A percentile compares a stretch with the other conserved stretches of the same genome.
Evolutionary conservation across 1,140 invertebrate genomes (phyloP).

Genomic region (Onthophagus taurus): DNA sequence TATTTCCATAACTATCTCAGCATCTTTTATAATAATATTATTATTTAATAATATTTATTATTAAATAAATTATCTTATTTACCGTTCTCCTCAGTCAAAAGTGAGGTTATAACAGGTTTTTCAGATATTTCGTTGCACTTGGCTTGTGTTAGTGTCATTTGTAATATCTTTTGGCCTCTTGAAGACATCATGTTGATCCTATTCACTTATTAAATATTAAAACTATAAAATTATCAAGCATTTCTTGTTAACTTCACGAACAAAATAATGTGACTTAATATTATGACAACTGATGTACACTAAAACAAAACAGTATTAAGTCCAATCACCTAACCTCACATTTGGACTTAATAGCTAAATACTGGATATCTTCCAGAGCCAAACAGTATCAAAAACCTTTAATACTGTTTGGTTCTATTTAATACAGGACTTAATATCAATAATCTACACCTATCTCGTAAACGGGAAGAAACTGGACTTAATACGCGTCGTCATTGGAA

Average conservation of each 20-base stretch:
- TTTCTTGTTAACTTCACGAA: slow-evolving; percentile 14
- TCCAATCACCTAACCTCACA: too few relatives aligned
- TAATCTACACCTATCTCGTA: too few relatives aligned
- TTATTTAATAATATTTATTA: slow-evolving; percentile 12
- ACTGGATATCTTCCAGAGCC: too few relatives aligned
- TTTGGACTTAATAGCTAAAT: too few relatives aligned
- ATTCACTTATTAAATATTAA: slow-evolving; percentile 15
- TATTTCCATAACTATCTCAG: slow-evolving; percentile 10
- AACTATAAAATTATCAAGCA: slow-evolving; percentile 13
- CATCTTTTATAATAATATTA: slow-evolving; percentile 12
- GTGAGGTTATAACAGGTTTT: slow-evolving; percentile 15
- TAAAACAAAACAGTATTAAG: too few relatives aligned
- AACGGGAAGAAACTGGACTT: too few relatives aligned
- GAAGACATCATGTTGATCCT: slow-evolving; percentile 9
- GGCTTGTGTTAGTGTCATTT: slow-evolving; percentile 8
- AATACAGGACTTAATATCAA: too few relatives aligned
- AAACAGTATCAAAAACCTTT: too few relatives aligned
- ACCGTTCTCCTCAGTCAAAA: slow-evolving; percentile 12
- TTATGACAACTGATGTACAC: slow-evolving; percentile 14
- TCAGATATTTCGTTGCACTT: slow-evolving; percentile 14
- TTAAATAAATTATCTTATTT: slow-evolving; percentile 14
- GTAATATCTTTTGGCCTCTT: slow-evolving; percentile 11
- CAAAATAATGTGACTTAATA: slow-evolving; percentile 14
- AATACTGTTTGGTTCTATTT: too few relatives aligned
- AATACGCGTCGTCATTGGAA: too few relatives aligned